phyloP scores from a whole-genome alignment of 2,113 vertebrate genomes.

The Recurvirostra avosetta region DNA sequence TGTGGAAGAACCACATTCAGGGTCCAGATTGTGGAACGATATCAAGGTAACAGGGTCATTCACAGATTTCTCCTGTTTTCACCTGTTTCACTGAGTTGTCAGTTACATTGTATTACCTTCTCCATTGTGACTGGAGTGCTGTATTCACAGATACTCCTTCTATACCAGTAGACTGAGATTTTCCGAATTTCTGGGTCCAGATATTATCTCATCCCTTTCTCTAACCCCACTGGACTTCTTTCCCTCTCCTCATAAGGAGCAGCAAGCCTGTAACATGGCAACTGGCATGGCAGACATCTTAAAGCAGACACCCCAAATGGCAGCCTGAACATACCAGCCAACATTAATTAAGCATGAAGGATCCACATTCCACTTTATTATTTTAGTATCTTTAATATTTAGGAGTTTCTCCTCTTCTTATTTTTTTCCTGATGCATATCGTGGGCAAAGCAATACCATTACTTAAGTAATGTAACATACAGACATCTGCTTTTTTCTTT shows the following conservation, averaged over 20 bases:
- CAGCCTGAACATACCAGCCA: not conserved
- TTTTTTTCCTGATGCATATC: not conserved
- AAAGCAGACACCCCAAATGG: not conserved
- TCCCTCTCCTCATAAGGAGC: not conserved
- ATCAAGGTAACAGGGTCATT: not conserved
- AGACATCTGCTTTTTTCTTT: not conserved
- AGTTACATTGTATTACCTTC: not conserved
- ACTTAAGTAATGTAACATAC: not conserved
- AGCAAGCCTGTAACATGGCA: not conserved
- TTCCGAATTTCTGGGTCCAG: not conserved
- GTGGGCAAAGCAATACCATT: rapidly evolving
- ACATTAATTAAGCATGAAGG: not conserved
- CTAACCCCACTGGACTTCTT: not conserved
- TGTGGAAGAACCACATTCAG: not conserved
- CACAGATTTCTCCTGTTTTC: not conserved
- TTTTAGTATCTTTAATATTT: not conserved
- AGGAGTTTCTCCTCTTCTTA: not conserved
- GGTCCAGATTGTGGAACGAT: not conserved
- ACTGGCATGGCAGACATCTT: not conserved
- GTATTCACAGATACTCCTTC: not conserved
- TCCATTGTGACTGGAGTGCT: not conserved
- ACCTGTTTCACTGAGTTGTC: not conserved
- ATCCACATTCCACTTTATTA: not conserved
- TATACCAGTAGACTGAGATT: not conserved
- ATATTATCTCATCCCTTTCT: not conserved